Conservation (phyloP, 1,140 invertebrate species). For the Megalonaias nervosa region DNA sequence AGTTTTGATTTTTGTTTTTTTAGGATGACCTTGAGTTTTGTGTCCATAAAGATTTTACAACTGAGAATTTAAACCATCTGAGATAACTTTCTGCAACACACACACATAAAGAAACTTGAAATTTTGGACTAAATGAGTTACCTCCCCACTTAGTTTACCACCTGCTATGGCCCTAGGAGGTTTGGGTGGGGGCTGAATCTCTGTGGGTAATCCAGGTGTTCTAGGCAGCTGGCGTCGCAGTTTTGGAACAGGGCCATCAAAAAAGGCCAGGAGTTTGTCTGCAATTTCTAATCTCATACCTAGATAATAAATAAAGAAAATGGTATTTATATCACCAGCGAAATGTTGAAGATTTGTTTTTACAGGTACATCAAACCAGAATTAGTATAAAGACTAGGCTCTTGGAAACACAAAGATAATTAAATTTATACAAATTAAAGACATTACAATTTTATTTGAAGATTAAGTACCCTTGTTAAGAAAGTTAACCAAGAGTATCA, state of each 20-base stretch:
- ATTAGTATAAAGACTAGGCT: too few relatives aligned
- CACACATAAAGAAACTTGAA: not conserved
- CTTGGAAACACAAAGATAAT: too few relatives aligned
- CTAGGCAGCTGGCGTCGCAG: constrained; percentile 41
- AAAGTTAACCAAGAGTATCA: too few relatives aligned
- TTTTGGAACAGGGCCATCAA: constrained; percentile 40
- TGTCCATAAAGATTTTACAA: not conserved
- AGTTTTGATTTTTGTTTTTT: constrained; percentile 1
- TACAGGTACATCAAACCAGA: too few relatives aligned
- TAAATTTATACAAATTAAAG: too few relatives aligned
- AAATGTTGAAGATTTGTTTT: not conserved
- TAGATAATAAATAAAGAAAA: constrained; percentile 40
- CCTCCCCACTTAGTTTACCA: not conserved
- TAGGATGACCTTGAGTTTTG: not conserved
- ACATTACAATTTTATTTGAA: too few relatives aligned
- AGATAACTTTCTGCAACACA: not conserved
- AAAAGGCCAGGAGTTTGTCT: constrained; percentile 43
- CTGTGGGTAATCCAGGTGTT: constrained; percentile 41
- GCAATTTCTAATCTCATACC: constrained; percentile 48
- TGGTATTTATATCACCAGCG: constrained; percentile 41
- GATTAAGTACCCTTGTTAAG: too few relatives aligned
- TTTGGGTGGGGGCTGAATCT: constrained; percentile 45
- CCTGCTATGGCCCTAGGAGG: constrained; percentile 20
- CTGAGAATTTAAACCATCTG: too few relatives aligned
- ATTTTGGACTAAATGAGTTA: not conserved